Conservation (phyloP, 2,888 invertebrate species). For the Perdita meconis region DNA sequence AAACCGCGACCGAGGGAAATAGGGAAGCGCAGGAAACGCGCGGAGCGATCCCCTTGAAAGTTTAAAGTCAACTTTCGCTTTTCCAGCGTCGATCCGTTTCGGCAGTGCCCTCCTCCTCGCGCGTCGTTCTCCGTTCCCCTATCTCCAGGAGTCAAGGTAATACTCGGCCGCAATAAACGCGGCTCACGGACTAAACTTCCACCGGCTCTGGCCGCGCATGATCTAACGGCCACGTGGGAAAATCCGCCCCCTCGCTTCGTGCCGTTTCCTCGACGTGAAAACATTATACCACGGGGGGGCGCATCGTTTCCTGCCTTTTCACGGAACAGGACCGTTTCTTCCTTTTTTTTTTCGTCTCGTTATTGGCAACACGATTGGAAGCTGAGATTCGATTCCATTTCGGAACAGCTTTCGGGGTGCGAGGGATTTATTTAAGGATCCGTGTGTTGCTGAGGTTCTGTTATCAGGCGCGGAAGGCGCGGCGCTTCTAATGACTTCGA, state of each 20-base stretch:
- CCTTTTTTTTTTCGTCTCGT: not conserved
- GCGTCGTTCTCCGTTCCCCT: constrained; percentile 68
- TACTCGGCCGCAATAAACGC: constrained; percentile 79
- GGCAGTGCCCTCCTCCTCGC: constrained; percentile 37
- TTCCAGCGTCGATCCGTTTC: constrained; percentile 67
- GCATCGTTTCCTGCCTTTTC: constrained; percentile 58
- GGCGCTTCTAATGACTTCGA: too few species aligned
- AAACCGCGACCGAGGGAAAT: not conserved
- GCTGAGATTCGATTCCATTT: not conserved
- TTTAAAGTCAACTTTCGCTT: constrained; percentile 82
- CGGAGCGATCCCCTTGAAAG: constrained; percentile 78
- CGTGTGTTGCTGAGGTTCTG: not conserved
- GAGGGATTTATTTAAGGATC: not conserved
- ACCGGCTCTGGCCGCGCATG: constrained; percentile 74
- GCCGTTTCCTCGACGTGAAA: constrained; percentile 55
- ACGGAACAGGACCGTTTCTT: constrained; percentile 34
- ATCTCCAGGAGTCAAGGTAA: constrained; percentile 79
- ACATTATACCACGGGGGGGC: constrained; percentile 47
- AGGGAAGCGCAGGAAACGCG: constrained; percentile 9
- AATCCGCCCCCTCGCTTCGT: constrained; percentile 68
- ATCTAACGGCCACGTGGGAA: constrained; percentile 81
- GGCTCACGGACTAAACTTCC: constrained; percentile 76
- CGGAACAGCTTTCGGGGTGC: not conserved
- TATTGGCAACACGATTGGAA: not conserved
- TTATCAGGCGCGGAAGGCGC: too few species aligned